phyloP scores from a whole-genome alignment of 2,113 vertebrate genomes.

The Oostethus manadensis region DNA sequence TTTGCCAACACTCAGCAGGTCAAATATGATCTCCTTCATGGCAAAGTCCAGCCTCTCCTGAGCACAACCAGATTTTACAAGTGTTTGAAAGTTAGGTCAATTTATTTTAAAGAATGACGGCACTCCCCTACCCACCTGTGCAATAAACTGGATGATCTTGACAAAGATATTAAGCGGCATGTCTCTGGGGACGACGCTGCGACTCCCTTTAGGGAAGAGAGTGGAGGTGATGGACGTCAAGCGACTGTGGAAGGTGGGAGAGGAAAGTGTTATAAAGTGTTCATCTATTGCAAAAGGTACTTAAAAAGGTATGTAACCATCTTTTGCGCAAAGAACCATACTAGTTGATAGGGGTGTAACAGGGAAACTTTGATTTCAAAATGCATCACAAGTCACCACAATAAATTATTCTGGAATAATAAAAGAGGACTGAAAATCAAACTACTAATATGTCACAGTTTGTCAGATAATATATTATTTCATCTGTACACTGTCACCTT shows the following conservation, averaged over 20 bases:
- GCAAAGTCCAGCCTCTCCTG: slow-evolving; percentile 97
- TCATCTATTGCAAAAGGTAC: not conserved
- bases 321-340: too few relatives aligned
- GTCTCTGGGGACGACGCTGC: slow-evolving; percentile 93
- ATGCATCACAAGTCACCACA: too few relatives aligned
- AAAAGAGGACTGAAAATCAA: too few relatives aligned
- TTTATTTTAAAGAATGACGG: not conserved
- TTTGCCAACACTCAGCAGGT: slow-evolving; percentile 95
- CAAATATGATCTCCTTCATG: slow-evolving; percentile 99
- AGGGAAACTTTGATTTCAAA: too few relatives aligned
- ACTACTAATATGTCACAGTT: too few relatives aligned
- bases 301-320: too few relatives aligned
- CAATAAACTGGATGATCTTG: slow-evolving; percentile 99
- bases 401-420: too few relatives aligned
- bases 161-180: slow-evolving; percentile 99
- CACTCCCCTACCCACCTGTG: slow-evolving; percentile 76
- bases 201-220: slow-evolving; percentile 96
- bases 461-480: too few relatives aligned
- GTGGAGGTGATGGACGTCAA: slow-evolving; percentile 95
- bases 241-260: slow-evolving; percentile 75
- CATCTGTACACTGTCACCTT: slow-evolving; percentile 76
- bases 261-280: not conserved
- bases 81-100: not conserved
- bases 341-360: too few relatives aligned
- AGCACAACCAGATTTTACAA: slow-evolving; percentile 27